A percentile compares a stretch with the other conserved stretches of the same genome.
Evolutionary conservation across 2,797 vertebrate genomes (phyloP).

Genomic region (Xenentodon cancila): DNA sequence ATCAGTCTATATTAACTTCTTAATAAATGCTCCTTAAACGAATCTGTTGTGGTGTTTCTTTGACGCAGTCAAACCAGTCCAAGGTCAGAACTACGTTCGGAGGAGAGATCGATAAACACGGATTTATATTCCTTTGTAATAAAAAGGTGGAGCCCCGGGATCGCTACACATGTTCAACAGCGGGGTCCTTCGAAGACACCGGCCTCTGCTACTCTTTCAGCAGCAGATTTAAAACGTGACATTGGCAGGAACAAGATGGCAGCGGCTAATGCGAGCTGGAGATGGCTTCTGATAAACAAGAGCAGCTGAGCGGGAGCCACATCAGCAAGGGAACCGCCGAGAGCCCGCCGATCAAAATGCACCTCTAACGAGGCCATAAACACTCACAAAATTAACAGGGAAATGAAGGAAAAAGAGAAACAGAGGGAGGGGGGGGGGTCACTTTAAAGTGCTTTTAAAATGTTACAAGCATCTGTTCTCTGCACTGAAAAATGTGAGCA

Average conservation of each 20-base stretch:
- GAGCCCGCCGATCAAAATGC: constrained; percentile 34
- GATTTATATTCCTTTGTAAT: too few relatives aligned
- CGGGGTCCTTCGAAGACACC: constrained; percentile 52
- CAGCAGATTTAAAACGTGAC: constrained; percentile 36
- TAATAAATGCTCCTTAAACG: too few relatives aligned
- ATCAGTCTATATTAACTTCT: too few relatives aligned
- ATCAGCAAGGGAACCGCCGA: constrained; percentile 42
- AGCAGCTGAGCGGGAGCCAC: constrained; percentile 22
- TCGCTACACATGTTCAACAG: too few relatives aligned
- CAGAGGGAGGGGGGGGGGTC: neutral
- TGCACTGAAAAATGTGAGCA: constrained; percentile 21
- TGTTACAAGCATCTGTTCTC: constrained; percentile 50
- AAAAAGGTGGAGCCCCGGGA: too few relatives aligned
- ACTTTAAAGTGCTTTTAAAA: constrained; percentile 51
- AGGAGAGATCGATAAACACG: too few relatives aligned
- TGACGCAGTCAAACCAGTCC: too few relatives aligned
- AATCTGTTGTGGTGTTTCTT: too few relatives aligned
- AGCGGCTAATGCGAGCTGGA: constrained; percentile 37
- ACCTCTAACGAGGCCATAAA: constrained; percentile 52
- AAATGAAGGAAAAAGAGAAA: constrained; percentile 1
- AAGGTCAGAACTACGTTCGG: too few relatives aligned
- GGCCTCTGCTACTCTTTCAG: constrained; percentile 36
- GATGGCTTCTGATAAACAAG: constrained; percentile 52
- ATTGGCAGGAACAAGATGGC: constrained; percentile 50
- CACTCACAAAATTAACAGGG: constrained; percentile 28